phyloP scores from a whole-genome alignment of 2,113 vertebrate species.

The Balaeniceps rex region DNA sequence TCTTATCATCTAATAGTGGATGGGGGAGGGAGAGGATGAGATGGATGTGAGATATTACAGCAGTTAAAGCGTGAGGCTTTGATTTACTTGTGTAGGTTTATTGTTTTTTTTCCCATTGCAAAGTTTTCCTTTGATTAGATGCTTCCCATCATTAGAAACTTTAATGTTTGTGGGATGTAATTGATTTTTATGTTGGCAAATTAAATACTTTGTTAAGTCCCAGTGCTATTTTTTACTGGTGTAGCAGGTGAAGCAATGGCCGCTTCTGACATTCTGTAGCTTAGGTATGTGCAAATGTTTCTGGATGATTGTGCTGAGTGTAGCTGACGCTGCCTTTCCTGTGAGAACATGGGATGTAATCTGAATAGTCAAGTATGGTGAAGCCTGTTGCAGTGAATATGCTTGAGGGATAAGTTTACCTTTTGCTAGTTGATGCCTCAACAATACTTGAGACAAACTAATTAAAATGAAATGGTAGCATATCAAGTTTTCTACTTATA shows the following conservation, averaged over 20 bases:
- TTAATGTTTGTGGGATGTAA: neutral
- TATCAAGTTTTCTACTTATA: neutral
- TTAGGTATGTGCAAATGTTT: neutral
- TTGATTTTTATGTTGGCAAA: neutral
- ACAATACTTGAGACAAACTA: neutral
- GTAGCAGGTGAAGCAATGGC: neutral
- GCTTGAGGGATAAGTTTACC: neutral
- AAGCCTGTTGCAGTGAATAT: constrained; percentile 2
- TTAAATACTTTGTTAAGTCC: neutral
- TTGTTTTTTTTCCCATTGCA: neutral
- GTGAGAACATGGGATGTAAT: neutral
- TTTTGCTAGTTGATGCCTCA: neutral
- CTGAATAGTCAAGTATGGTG: neutral
- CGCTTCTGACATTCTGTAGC: neutral
- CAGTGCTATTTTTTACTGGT: neutral
- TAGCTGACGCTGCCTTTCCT: neutral
- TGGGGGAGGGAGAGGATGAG: neutral
- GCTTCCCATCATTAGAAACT: neutral
- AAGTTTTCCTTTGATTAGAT: neutral
- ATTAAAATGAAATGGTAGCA: neutral
- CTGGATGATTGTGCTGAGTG: neutral
- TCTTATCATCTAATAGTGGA: neutral
- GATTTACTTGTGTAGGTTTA: neutral
- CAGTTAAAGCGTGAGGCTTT: neutral
- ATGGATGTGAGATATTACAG: neutral